A percentile compares a stretch with the other conserved stretches of the same genome.
Evolutionary conservation across 2,888 invertebrate species (phyloP).

Genomic region (Pollenia amentaria): DNA sequence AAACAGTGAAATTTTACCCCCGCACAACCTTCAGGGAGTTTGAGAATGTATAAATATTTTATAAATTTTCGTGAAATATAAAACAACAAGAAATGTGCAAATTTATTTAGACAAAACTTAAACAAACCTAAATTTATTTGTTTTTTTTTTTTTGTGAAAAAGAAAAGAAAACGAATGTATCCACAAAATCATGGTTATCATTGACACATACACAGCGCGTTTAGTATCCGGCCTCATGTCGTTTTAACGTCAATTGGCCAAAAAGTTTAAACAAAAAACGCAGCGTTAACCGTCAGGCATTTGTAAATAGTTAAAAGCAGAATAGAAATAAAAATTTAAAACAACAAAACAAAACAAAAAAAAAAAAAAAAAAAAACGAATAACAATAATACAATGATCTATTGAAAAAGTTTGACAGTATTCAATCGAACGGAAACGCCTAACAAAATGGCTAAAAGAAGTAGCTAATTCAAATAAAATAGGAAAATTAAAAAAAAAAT

Average conservation of each 20-base stretch:
- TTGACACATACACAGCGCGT: slow-evolving; percentile 57
- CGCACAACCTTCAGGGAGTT: slow-evolving; percentile 54
- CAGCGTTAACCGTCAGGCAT: slow-evolving; percentile 29
- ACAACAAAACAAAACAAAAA: slow-evolving; percentile 58
- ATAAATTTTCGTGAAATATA: slow-evolving; percentile 26
- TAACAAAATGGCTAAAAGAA: slow-evolving; percentile 58
- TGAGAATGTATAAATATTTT: slow-evolving; percentile 61
- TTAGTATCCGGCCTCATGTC: slow-evolving; percentile 78
- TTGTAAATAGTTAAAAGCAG: slow-evolving; percentile 35
- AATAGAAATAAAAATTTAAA: slow-evolving; percentile 22
- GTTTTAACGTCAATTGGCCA: slow-evolving; percentile 81
- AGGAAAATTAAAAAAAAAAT: slow-evolving; percentile 68
- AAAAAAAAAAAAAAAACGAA: slow-evolving; percentile 25
- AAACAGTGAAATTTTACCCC: slow-evolving; percentile 70
- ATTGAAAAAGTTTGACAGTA: slow-evolving; percentile 80
- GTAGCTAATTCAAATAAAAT: slow-evolving; percentile 74
- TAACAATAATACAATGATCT: slow-evolving; percentile 71
- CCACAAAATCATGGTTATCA: slow-evolving; percentile 62
- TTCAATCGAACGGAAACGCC: slow-evolving; percentile 83
- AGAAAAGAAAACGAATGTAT: slow-evolving; percentile 76
- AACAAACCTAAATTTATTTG: slow-evolving; percentile 64
- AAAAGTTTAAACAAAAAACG: slow-evolving; percentile 71
- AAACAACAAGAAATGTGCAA: slow-evolving; percentile 56
- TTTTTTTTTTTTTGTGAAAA: slow-evolving; percentile 36
- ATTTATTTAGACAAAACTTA: slow-evolving; percentile 67